Evolutionary conservation across 2,888 invertebrate species (phyloP), one percentile per base, ranked within the genome.

Genomic region (Cephus rjabovi): DNA sequence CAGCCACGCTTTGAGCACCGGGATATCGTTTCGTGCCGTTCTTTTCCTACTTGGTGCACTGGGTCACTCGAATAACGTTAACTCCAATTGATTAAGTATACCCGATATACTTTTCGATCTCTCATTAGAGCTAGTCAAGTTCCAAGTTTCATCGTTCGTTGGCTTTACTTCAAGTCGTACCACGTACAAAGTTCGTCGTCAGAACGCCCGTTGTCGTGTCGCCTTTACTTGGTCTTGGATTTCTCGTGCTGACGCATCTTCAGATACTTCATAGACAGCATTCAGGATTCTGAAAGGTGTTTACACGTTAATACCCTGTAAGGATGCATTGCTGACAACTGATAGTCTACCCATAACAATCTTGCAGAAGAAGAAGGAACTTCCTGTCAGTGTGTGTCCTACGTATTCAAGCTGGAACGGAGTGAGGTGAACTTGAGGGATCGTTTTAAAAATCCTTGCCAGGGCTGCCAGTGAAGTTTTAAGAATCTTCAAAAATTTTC

Each of bases 1-100:
- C 74, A 70, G 69, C 69, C 68, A 76, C 79, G 71, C 31, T 34
- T 71, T 12, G 31, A 34, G 71, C 71, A 37, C 33, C 73, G 74
- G 69, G 30, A 74, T 73, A 37, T 56, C 68, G 71, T 56, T 70
- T 23, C 15, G 75, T 73, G 35, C 35, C 70, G 34, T 68, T 33
- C 33, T 56, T 37, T 23, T 56, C 56, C 56, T 23, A 23, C 56
- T 23, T 56, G 56, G 56, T 56, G 56, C 56, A 56, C 56, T 56
- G 56, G 56, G 56, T 56, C 56, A 56, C 56, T 23, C 23, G 23
- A 56, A 23, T 56, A 56, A 56, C 56, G 23, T 23, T 23, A 56
- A 56, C 56, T 56, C 9, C 23, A 56, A 56, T 56, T 56, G 56
- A 56, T 56, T 23, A 56, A 23, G 56, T 56, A 56, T 56, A 56